Conservation (phyloP, 2,888 invertebrate species). For the Watsonalla cultraria region DNA sequence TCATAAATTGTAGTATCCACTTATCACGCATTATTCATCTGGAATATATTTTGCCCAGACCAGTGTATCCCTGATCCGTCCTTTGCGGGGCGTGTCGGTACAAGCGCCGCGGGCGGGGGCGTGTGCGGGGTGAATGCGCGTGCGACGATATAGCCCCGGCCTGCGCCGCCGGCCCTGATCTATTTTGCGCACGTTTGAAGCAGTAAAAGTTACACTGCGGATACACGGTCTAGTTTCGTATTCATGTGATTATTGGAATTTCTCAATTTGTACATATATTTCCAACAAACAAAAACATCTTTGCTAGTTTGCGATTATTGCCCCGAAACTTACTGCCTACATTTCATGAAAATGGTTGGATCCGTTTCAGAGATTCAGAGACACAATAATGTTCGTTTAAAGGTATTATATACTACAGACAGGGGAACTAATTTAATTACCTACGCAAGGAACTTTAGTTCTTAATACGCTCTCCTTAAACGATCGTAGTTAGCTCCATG, state of each 20-base stretch:
- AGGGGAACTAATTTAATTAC: too few species aligned
- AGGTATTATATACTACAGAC: too few species aligned
- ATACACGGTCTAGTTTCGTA: slow-evolving; percentile 3
- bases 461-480: too few species aligned
- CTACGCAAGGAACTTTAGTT: too few species aligned
- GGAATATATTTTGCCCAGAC: not conserved
- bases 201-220: slow-evolving; percentile 5
- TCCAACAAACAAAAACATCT: too few species aligned
- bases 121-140: slow-evolving; percentile 43
- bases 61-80: slow-evolving; percentile 30
- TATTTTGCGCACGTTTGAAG: slow-evolving; percentile 42
- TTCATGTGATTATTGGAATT: not conserved
- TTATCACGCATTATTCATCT: not conserved
- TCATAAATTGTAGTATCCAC: not conserved
- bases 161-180: slow-evolving; percentile 54
- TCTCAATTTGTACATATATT: not conserved
- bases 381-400: too few species aligned
- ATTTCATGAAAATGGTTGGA: too few species aligned
- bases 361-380: too few species aligned
- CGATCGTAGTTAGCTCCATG: too few species aligned
- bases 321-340: too few species aligned
- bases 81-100: slow-evolving; percentile 58
- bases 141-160: slow-evolving; percentile 54
- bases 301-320: too few species aligned
- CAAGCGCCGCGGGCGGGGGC: slow-evolving; percentile 39